Base-by-base conservation (phyloP, 2,888 invertebrate genomes). In the Caenorhabditis wallacei region DNA sequence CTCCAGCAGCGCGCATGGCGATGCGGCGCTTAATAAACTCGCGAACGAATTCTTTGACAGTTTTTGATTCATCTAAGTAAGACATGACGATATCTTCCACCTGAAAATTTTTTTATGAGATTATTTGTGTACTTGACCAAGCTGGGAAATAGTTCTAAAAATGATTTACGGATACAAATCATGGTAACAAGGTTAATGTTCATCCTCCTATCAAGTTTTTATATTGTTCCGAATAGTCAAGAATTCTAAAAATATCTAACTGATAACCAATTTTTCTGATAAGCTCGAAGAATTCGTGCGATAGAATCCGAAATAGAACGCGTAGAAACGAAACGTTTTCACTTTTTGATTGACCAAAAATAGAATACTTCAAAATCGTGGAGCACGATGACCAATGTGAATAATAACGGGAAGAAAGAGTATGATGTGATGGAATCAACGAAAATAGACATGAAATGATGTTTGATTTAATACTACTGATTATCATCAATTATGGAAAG, bases 41-140 rank as follows among this genome's bases (percentile, higher is more conserved):
- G 69, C 88, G 88, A 63, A 89, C 88, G 68, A 90, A 90, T 69
- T 90, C 90, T 78, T 90, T 90, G 68, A 85, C 87, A 18, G 68
- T 61, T 70, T 89, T 89, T 13, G 84, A 83, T 35, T 88, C 89
- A 48, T 91, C 91, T 54, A 90, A 84, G 70, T 90, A 91, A 40
- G 87, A 85, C 71, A 88, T 80, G 24, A 91, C 84, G 70, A 90
- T 91, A 61, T 91, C 91, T 75, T 91, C 91, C n/a, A 89, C 88
- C 89, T 16, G 35, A 35, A 20, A 30, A 57, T 8, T 35, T 4
- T 35, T 35, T 35, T 35, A n/a, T n/a, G n/a, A n/a, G n/a, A n/a
- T n/a, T n/a, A n/a, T n/a, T n/a, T n/a, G n/a, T n/a, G n/a, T n/a
- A n/a, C n/a, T n/a, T n/a, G n/a, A n/a, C n/a, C n/a, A 30, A 30